Conservation (phyloP, 2,113 vertebrate species). For the Elaphurus davidianus region DNA sequence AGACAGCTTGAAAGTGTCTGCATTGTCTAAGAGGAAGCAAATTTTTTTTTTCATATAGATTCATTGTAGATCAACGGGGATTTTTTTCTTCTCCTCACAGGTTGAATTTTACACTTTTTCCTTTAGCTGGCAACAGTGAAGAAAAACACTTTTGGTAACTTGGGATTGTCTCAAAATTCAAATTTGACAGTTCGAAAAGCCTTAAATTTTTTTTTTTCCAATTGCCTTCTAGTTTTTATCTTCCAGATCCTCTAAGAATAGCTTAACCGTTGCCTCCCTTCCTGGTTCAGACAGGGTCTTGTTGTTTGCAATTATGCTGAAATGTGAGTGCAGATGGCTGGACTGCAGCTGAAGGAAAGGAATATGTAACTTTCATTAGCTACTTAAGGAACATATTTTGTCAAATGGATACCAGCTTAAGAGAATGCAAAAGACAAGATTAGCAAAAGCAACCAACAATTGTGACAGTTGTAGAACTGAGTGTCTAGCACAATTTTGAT, state of each 20-base stretch:
- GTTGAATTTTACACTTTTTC: background rate
- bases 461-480: background rate
- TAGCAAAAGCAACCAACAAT: background rate
- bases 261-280: background rate
- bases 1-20: background rate
- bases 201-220: background rate
- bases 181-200: background rate
- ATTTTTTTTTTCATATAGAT: background rate
- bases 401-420: background rate
- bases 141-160: background rate
- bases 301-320: background rate
- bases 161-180: background rate
- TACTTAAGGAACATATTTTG: background rate
- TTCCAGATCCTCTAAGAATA: background rate
- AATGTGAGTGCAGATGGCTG: background rate
- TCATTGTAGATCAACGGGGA: background rate
- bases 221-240: background rate
- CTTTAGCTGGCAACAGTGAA: background rate
- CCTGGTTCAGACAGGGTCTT: background rate
- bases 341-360: background rate
- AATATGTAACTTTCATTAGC: too few species aligned
- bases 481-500: background rate
- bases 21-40: background rate
- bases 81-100: background rate
- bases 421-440: background rate